Conservation (phyloP, 1,140 invertebrate species). For the Pseudobourletiella spinata region DNA sequence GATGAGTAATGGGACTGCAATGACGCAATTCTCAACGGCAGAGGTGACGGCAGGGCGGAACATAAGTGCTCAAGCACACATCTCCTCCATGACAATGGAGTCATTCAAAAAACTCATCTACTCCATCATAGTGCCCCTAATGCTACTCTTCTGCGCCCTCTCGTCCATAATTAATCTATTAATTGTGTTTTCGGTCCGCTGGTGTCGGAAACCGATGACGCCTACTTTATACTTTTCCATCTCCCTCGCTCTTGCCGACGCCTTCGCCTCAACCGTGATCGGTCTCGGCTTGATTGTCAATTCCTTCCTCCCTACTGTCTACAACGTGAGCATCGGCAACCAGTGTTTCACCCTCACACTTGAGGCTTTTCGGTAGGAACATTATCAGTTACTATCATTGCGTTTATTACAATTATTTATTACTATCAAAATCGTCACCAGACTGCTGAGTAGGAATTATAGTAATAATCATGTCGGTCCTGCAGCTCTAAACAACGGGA, state of each 20-base stretch:
- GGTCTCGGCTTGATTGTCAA: slow-evolving; percentile 49
- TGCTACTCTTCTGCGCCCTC: slow-evolving; percentile 43
- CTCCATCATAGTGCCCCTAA: slow-evolving; percentile 36
- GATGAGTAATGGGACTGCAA: no score
- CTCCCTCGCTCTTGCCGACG: slow-evolving; percentile 52
- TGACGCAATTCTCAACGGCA: no score
- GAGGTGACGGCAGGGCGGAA: no score
- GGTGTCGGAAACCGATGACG: slow-evolving; percentile 48
- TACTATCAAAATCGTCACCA: no score
- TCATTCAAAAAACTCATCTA: slow-evolving; percentile 4
- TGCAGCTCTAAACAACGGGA: no score
- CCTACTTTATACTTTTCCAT: slow-evolving; percentile 52
- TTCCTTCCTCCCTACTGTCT: slow-evolving; percentile 42
- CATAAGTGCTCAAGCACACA: no score
- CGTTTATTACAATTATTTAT: no score
- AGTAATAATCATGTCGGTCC: no score
- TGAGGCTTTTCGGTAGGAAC: slow-evolving; percentile 26
- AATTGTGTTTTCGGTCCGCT: slow-evolving; percentile 46
- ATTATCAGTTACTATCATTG: no score
- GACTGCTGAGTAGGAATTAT: no score
- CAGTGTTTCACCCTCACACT: slow-evolving; percentile 18
- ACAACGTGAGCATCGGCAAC: slow-evolving; percentile 13
- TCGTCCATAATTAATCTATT: slow-evolving; percentile 47
- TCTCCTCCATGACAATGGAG: no score
- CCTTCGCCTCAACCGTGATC: slow-evolving; percentile 47